Base-by-base conservation (phyloP, 2,888 invertebrate genomes). In the Pterobdella sp. region DNA sequence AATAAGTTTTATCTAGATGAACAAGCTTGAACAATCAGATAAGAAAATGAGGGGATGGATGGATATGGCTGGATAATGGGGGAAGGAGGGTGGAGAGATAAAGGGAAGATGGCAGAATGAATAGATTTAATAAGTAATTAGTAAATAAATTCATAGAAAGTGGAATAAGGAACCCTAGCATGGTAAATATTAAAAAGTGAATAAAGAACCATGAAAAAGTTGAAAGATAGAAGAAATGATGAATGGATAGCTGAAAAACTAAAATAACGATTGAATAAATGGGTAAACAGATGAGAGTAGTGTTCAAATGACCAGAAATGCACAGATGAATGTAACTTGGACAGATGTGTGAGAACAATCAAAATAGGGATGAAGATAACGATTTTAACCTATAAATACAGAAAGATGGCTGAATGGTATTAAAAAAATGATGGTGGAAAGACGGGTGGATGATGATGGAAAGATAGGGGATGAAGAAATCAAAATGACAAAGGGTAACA, bases 21-120 rank as follows among this genome's bases (percentile, higher is more conserved):
- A n/a, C n/a, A n/a, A n/a, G n/a, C n/a, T n/a, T n/a, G n/a, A n/a
- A n/a, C n/a, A n/a, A n/a, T n/a, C n/a, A n/a, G n/a, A n/a, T 22
- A 56, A 56, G 26, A 56, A n/a, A 56, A 56, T 4, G 60, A 56
- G 60, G 18, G 60, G 60, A 56, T 56, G 60, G 14, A 22, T 56
- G 60, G 60, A 56, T 14, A 56, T 56, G 14, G n/a, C 3, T 56
- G 7, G 60, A 56, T 18, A 22, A 26, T 26, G 4, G 60, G 49
- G 22, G 49, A 22, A 42, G 7, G 49, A 22, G 22, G 42, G 18
- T 42, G 42, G 42, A 42, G 7, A 18, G 42, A 42, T 42, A 18
- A 18, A 42, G 10, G 42, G 42, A 42, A 42, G 42, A 42, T 42
- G 42, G 42, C 7, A 14, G 42, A 42, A 42, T 42, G 42, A 7